Conservation (phyloP, 2,113 vertebrate genomes). For the Pollachius pollachius region DNA sequence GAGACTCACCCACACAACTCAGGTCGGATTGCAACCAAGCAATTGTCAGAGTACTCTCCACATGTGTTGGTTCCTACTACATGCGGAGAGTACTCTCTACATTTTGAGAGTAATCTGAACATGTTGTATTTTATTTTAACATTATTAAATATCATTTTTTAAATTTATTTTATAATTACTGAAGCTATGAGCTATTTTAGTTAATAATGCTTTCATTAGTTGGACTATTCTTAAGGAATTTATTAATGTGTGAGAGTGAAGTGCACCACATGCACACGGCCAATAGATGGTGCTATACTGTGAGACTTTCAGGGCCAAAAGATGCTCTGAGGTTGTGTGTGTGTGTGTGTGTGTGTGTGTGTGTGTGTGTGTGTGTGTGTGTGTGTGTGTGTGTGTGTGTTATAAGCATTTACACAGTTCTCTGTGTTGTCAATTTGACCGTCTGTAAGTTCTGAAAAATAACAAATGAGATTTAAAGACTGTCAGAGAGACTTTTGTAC, state of each 20-base stretch:
- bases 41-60: too few relatives aligned
- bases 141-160: too few relatives aligned
- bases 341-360: neutral
- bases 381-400: neutral
- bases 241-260: neutral
- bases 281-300: conserved; percentile 69
- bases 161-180: too few relatives aligned
- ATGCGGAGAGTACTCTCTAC: too few relatives aligned
- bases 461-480: conserved; percentile 31
- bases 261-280: conserved; percentile 48
- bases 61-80: too few relatives aligned
- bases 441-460: neutral
- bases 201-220: too few relatives aligned
- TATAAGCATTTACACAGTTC: neutral
- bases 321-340: neutral
- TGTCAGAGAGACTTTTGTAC: conserved; percentile 63
- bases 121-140: too few relatives aligned
- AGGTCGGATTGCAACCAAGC: too few relatives aligned
- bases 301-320: conserved; percentile 45
- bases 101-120: too few relatives aligned
- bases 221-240: too few relatives aligned
- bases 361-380: neutral
- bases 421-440: neutral
- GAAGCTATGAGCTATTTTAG: too few relatives aligned
- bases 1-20: too few relatives aligned